These are phyloP conservation scores for Noturus placidus DNA, from an alignment of 2,113 vertebrate species.

Conservation along the genomic window DNA sequence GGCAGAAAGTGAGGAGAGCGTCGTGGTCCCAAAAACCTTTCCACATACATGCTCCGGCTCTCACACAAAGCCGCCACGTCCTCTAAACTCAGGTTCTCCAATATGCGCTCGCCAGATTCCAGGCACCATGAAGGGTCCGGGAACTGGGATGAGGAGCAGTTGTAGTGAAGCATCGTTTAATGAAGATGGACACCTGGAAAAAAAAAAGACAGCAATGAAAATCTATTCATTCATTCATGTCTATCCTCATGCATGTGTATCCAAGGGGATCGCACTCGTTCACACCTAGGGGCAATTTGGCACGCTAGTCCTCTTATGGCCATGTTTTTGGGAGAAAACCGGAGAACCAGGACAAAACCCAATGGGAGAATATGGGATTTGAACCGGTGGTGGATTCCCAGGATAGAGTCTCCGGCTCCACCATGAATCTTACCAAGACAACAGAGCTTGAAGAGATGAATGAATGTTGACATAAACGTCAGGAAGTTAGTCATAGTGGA, in stretches of 20 bases:
- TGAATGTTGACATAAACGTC: neutral
- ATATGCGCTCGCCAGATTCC: slow-evolving; percentile 53
- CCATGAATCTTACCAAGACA: neutral
- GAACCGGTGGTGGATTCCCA: neutral
- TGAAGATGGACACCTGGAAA: slow-evolving; percentile 12
- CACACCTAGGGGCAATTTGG: neutral
- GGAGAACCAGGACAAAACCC: neutral
- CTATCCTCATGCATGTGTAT: too few species aligned
- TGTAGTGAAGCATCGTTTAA: slow-evolving; percentile 52
- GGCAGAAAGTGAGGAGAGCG: slow-evolving; percentile 66
- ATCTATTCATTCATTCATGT: neutral
- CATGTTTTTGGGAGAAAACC: neutral
- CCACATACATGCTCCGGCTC: slow-evolving; percentile 59
- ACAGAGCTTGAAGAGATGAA: neutral
- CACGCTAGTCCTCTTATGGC: neutral
- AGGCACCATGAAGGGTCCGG: slow-evolving; percentile 56
- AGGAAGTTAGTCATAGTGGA: neutral
- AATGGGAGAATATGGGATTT: neutral
- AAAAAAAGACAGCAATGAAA: neutral
- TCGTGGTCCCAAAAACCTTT: slow-evolving; percentile 52
- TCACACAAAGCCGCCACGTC: slow-evolving; percentile 60
- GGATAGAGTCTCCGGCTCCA: neutral
- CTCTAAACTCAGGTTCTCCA: slow-evolving; percentile 48
- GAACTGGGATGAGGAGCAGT: slow-evolving; percentile 60
- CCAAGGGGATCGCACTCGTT: neutral